A percentile compares a stretch with the other conserved stretches of the same genome.
These are phyloP conservation scores for Artemia sp. DNA, from an alignment of 2,888 invertebrate species.

Conservation along the genomic window DNA sequence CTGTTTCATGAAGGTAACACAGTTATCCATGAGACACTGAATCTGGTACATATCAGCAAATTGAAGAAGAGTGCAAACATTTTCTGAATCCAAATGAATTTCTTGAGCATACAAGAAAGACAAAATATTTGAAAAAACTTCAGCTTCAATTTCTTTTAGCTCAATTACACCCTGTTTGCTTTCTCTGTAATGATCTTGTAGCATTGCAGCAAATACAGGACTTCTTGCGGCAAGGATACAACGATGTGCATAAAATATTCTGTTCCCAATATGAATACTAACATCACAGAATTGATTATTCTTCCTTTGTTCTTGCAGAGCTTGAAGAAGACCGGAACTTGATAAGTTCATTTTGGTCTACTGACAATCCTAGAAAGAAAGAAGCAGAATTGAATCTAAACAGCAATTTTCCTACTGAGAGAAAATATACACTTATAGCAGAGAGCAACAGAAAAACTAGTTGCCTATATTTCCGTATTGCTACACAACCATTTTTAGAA, in stretches of 20 bases:
- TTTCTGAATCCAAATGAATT: background rate
- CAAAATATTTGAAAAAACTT: slow-evolving; percentile 4
- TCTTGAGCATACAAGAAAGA: background rate
- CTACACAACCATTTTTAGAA: too few species aligned
- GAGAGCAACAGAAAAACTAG: too few species aligned
- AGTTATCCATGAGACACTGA: background rate
- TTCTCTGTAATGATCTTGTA: background rate
- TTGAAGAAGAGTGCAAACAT: background rate
- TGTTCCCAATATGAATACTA: background rate
- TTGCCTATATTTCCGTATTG: too few species aligned
- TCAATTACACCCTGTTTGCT: background rate
- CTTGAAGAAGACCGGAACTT: background rate
- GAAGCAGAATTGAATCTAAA: too few species aligned
- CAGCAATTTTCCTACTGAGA: too few species aligned
- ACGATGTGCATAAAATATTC: slow-evolving; percentile 5
- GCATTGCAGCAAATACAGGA: slow-evolving; percentile 12
- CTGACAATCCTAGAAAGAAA: too few species aligned
- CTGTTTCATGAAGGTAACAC: background rate
- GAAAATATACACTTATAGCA: too few species aligned
- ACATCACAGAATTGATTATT: slow-evolving; percentile 2
- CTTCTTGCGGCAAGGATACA: slow-evolving; percentile 8
- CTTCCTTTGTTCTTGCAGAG: slow-evolving; percentile 5
- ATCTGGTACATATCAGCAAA: slow-evolving; percentile 11
- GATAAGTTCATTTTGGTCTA: too few species aligned
- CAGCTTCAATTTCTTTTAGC: background rate